Conservation (phyloP, 2,888 invertebrate species). For the Creontiades dilutus region DNA sequence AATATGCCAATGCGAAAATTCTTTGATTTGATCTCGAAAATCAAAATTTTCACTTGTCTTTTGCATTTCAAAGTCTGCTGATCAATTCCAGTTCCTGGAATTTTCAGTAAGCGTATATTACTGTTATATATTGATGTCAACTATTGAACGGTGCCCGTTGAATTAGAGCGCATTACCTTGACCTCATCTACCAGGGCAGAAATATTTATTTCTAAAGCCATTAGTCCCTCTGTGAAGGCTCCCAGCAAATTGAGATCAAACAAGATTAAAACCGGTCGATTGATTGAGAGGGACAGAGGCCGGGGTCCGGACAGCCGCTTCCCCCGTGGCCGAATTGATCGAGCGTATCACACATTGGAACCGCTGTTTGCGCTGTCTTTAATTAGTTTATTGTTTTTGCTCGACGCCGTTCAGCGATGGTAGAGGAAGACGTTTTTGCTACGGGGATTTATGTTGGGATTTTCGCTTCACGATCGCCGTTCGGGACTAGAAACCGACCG, state of each 20-base stretch:
- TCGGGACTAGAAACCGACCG: too few species aligned
- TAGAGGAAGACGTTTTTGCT: not conserved
- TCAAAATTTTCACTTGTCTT: too few species aligned
- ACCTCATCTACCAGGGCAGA: not conserved
- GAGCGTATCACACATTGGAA: not conserved
- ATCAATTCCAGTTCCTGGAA: too few species aligned
- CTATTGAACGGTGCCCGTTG: too few species aligned
- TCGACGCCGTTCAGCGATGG: not conserved
- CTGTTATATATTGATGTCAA: too few species aligned
- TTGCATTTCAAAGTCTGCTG: too few species aligned
- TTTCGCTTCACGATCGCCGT: not conserved
- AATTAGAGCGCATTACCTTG: not conserved
- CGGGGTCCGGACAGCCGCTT: not conserved
- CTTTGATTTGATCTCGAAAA: too few species aligned
- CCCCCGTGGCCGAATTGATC: not conserved
- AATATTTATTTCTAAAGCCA: not conserved
- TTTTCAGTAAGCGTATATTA: too few species aligned
- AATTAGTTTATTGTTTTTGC: conserved; percentile 54
- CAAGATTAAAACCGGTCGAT: conserved; percentile 23
- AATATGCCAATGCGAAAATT: too few species aligned
- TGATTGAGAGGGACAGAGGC: not conserved
- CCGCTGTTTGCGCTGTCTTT: conserved; percentile 29
- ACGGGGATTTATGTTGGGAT: not conserved
- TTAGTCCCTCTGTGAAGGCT: not conserved
- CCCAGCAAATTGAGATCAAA: conserved; percentile 32